Conservation (phyloP, 2,113 vertebrate genomes). For the Solea solea region DNA sequence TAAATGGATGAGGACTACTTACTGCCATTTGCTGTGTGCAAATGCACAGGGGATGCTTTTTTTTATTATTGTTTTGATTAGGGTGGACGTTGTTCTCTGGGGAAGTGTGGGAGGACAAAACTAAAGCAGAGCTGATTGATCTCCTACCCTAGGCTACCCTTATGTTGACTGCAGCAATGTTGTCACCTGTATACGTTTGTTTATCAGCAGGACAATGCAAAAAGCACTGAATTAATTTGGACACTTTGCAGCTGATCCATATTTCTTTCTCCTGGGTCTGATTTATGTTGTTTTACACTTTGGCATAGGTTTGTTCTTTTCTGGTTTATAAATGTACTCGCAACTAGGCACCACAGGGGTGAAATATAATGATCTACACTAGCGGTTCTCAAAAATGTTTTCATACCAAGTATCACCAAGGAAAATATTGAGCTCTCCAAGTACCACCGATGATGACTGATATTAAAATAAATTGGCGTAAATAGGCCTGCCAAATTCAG, state of each 20-base stretch:
- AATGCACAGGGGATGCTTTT: too few species aligned
- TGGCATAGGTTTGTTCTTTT: not conserved
- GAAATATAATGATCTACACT: not conserved
- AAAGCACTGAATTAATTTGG: not conserved
- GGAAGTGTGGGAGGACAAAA: slow-evolving; percentile 34
- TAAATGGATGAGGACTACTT: too few species aligned
- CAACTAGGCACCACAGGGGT: not conserved
- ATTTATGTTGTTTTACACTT: not conserved
- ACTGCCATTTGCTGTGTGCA: too few species aligned
- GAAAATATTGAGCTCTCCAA: too few species aligned
- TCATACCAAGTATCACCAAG: too few species aligned
- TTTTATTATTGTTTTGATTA: slow-evolving; percentile 28
- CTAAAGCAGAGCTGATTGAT: slow-evolving; percentile 17
- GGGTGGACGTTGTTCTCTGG: slow-evolving; percentile 41
- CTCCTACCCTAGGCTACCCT: slow-evolving; percentile 11
- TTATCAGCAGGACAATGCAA: not conserved
- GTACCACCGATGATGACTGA: too few species aligned
- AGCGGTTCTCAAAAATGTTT: too few species aligned
- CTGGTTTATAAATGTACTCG: slow-evolving; percentile 1
- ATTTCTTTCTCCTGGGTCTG: not conserved
- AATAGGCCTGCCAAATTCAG: too few species aligned
- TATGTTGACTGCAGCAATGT: not conserved
- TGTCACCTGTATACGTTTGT: not conserved
- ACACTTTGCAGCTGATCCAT: not conserved
- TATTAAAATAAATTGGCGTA: not conserved